Base-by-base conservation (phyloP, 2,888 invertebrate species). In the Palloptera scutellata region DNA sequence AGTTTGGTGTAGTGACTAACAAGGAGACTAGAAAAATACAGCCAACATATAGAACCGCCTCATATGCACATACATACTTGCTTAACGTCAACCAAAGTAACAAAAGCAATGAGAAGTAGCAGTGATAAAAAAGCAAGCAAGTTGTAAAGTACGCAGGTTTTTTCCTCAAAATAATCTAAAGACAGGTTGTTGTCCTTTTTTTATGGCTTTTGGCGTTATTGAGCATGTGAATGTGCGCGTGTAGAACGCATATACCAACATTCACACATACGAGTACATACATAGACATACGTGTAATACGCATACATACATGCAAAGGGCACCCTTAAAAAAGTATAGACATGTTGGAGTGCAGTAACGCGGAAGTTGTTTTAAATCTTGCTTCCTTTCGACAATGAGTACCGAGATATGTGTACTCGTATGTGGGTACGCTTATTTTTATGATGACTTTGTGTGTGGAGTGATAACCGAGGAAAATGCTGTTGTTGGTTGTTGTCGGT, bases 321-420 rank as follows among this genome's bases (percentile, higher is more conserved):
- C 55, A 17, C 51, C 17, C 10, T 9, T 51, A 17, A 30, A 53
- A 42, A 40, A 40, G 1, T 51, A 54, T 20, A 3, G 73, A 67
- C 72, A 72, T 70, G 77, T 70, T 75, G 65, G 69, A 74, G 76
- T 75, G 78, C 77, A 77, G 74, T 75, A 74, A 73, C 75, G 71
- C 73, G 77, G 76, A 77, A 78, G 76, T 73, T 76, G 75, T 72
- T 74, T n/a, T 64, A 69, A 61, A 66, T 66, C 72, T 69, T 64
- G 58, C 17, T 15, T 13, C 41, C n/a, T 30, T 58, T 11, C 30
- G 11, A 41, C 4, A 5, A 20, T 11, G 58, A n/a, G 30, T 10
- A 41, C 20, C 2, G 30, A 30, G 30, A 30, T 30, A 30, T 30
- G 30, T 30, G 6, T 6, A 6, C 6, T 4, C 30, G 2, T 30